phyloP scores from a whole-genome alignment of 1,140 invertebrate species.

The Monochamus saltuarius region DNA sequence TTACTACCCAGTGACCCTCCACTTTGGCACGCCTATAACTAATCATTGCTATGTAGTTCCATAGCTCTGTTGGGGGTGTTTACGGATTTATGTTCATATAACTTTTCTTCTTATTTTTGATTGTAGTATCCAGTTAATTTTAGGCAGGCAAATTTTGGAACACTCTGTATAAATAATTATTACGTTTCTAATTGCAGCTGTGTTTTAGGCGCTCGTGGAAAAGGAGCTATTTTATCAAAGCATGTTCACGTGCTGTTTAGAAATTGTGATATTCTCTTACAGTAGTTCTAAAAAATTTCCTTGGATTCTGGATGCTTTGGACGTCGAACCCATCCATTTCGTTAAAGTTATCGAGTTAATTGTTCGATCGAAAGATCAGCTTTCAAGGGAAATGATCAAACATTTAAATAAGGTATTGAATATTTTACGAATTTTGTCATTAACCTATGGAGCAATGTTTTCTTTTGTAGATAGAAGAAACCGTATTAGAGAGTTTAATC shows the following conservation, averaged over 20 bases:
- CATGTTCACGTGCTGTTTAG: slow-evolving; percentile 87
- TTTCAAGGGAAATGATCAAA: slow-evolving; percentile 92
- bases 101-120: too few relatives aligned
- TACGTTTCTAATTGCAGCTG: slow-evolving; percentile 25
- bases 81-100: too few relatives aligned
- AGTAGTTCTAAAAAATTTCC: slow-evolving; percentile 86
- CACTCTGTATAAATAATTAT: too few relatives aligned
- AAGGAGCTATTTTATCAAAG: slow-evolving; percentile 83
- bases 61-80: too few relatives aligned
- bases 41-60: too few relatives aligned
- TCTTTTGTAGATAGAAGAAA: slow-evolving; percentile 88
- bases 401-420: slow-evolving; percentile 73
- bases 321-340: slow-evolving; percentile 85
- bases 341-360: slow-evolving; percentile 96
- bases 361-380: slow-evolving; percentile 83
- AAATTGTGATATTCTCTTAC: slow-evolving; percentile 92
- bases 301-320: slow-evolving; percentile 84
- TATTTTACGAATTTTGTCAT: not conserved
- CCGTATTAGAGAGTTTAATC: slow-evolving; percentile 89
- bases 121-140: too few relatives aligned
- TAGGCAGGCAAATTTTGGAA: too few relatives aligned
- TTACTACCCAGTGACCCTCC: too few relatives aligned
- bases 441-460: not conserved
- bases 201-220: slow-evolving; percentile 61
- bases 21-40: too few relatives aligned